Percentiles rank a stretch among this genome's conserved stretches.
phyloP scores from a whole-genome alignment of 1,140 invertebrate genomes.

The Macrobrachium rosenbergii region DNA sequence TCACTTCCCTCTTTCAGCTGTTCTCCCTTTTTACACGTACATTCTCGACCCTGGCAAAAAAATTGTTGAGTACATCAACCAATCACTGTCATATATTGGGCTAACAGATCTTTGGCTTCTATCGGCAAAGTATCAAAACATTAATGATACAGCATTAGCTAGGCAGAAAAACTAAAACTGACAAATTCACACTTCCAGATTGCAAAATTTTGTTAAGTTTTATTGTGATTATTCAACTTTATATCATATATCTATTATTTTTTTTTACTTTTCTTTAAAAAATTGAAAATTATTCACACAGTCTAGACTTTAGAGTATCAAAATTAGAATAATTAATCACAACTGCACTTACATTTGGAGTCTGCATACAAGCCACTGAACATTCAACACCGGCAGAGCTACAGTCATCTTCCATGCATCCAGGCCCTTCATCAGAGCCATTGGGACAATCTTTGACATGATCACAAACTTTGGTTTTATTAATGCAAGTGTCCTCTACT shows the following conservation, averaged over 20 bases:
- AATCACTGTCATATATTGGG: background rate
- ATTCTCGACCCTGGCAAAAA: conserved; percentile 73
- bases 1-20: conserved; percentile 70
- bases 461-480: conserved; percentile 78
- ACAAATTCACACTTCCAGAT: too few species aligned
- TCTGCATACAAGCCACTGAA: conserved; percentile 89
- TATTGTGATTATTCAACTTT: too few species aligned
- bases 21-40: conserved; percentile 67
- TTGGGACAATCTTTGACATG: conserved; percentile 89
- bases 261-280: too few species aligned
- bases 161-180: too few species aligned
- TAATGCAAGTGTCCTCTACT: conserved; percentile 82
- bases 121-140: too few species aligned
- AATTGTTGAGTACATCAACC: conserved; percentile 9
- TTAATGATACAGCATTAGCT: too few species aligned
- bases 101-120: background rate
- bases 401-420: conserved; percentile 85
- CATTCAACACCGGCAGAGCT: conserved; percentile 79
- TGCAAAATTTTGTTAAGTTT: too few species aligned
- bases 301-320: background rate
- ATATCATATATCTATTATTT: too few species aligned
- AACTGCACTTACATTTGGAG: conserved; percentile 78
- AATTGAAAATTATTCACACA: too few species aligned
- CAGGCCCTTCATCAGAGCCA: conserved; percentile 89
- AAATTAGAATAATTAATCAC: background rate